These are phyloP conservation scores for Melopsittacus undulatus DNA, from an alignment of 2,797 vertebrate species.

Conservation along the genomic window DNA sequence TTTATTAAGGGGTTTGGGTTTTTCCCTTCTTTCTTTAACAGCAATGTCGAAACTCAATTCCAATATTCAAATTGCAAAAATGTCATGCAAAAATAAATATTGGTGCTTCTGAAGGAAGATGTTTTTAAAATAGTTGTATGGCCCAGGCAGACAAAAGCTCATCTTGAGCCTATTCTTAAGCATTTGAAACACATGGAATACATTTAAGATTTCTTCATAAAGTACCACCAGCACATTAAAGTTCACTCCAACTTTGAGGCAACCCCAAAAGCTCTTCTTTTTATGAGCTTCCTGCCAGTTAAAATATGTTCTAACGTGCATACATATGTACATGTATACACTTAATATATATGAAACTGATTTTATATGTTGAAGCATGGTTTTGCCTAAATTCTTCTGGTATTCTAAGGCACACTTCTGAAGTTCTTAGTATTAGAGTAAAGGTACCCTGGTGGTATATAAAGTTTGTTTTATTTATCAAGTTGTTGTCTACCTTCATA, in stretches of 20 bases:
- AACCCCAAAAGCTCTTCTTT: slow-evolving; percentile 45
- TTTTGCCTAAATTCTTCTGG: neutral
- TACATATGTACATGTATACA: neutral
- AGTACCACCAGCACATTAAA: slow-evolving; percentile 26
- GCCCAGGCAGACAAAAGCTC: slow-evolving; percentile 43
- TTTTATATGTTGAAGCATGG: neutral
- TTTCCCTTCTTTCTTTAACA: neutral
- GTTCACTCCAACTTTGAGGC: neutral
- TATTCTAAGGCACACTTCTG: neutral
- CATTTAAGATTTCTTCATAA: slow-evolving; percentile 50
- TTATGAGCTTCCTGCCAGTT: slow-evolving; percentile 54
- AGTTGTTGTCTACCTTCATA: neutral
- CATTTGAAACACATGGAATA: slow-evolving; percentile 62
- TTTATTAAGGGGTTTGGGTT: slow-evolving; percentile 1
- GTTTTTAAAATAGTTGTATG: neutral
- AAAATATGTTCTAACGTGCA: slow-evolving; percentile 38
- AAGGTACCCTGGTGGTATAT: neutral
- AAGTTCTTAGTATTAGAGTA: neutral
- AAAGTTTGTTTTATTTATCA: neutral
- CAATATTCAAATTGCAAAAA: slow-evolving; percentile 23
- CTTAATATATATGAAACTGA: neutral
- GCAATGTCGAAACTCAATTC: neutral
- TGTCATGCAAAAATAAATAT: slow-evolving; percentile 43
- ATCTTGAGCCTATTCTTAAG: slow-evolving; percentile 27
- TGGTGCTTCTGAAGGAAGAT: slow-evolving; percentile 26